Conservation (phyloP, 2,113 vertebrate species). For the Zosterops hypoxanthus region DNA sequence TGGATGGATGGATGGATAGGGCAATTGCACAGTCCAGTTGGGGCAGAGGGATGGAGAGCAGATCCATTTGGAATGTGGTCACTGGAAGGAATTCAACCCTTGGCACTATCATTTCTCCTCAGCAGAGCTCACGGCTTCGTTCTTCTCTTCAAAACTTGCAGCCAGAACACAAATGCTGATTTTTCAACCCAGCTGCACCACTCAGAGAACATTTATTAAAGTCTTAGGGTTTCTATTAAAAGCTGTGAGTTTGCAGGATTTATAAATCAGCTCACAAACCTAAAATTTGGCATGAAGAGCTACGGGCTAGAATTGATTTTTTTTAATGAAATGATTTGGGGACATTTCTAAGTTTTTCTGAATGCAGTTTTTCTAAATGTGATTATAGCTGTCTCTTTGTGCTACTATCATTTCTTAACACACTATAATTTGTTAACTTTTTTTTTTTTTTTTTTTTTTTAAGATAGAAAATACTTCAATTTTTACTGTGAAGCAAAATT, state of each 20-base stretch:
- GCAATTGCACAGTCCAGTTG: too few relatives aligned
- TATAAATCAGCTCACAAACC: constrained; percentile 30
- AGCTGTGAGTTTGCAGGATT: neutral
- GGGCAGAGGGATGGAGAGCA: neutral
- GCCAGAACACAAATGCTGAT: neutral
- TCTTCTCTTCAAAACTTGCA: neutral
- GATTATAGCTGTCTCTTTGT: constrained; percentile 45
- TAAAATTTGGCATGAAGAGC: constrained; percentile 34
- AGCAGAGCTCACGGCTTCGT: accelerated
- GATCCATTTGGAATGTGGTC: neutral
- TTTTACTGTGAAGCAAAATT: constrained; percentile 27
- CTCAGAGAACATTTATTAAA: constrained; percentile 2
- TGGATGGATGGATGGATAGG: neutral
- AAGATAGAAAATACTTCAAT: constrained; percentile 4
- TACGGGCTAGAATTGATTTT: constrained; percentile 1
- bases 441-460: constrained; percentile 7
- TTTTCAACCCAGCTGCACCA: constrained; percentile 21
- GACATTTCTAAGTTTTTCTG: constrained; percentile 36
- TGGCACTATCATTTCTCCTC: neutral
- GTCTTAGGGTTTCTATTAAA: constrained; percentile 43
- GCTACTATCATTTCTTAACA: constrained; percentile 26
- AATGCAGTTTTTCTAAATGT: constrained; percentile 16
- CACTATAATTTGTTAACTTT: constrained; percentile 36
- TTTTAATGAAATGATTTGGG: constrained; percentile 40
- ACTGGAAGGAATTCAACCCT: accelerated